These are phyloP conservation scores for Heterotilapia buettikoferi DNA, from an alignment of 2,113 vertebrate species.

Conservation along the genomic window DNA sequence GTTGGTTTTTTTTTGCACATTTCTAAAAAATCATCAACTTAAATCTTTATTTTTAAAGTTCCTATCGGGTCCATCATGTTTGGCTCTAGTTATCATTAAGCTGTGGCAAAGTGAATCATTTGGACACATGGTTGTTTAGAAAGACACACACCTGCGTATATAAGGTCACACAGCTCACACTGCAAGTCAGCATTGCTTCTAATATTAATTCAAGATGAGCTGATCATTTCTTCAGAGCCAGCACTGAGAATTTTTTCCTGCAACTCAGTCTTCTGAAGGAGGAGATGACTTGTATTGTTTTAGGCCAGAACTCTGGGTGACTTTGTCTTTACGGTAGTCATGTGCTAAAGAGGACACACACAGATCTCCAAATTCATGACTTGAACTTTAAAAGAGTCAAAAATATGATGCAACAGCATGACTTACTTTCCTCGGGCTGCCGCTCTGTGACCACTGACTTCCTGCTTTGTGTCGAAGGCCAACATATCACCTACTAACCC, in stretches of 20 bases:
- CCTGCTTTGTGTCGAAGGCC: background rate
- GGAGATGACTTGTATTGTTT: background rate
- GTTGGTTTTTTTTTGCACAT: rapidly evolving
- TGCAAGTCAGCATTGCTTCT: background rate
- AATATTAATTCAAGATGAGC: background rate
- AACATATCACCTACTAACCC: background rate
- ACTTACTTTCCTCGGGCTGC: background rate
- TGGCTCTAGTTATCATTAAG: background rate
- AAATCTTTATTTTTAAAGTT: background rate
- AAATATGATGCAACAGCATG: background rate
- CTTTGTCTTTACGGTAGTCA: rapidly evolving
- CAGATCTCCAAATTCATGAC: background rate
- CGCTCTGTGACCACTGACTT: background rate
- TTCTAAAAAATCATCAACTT: rapidly evolving
- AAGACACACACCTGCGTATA: background rate
- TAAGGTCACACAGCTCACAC: background rate
- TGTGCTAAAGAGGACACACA: background rate
- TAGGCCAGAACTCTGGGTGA: background rate
- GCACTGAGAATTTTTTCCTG: background rate
- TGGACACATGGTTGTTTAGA: background rate
- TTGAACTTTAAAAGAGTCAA: background rate
- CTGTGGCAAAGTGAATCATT: background rate
- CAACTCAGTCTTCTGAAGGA: background rate
- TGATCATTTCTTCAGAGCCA: background rate
- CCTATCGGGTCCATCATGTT: rapidly evolving